These are phyloP conservation scores for Calcarius ornatus DNA, from an alignment of 2,113 vertebrate genomes.

Conservation along the genomic window DNA sequence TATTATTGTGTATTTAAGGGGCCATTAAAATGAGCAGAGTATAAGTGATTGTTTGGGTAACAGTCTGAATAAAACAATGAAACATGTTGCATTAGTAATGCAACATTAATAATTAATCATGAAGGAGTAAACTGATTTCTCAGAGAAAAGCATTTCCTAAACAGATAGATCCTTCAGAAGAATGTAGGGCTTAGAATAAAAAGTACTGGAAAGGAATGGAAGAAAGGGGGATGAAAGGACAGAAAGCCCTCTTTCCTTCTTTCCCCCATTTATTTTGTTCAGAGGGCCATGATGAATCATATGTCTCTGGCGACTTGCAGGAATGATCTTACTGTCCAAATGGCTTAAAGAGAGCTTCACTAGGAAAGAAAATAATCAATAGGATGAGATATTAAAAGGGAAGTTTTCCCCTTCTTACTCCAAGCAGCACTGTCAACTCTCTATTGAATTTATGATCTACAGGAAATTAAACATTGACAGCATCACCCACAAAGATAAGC, in stretches of 20 bases:
- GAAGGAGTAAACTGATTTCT: background rate
- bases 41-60: background rate
- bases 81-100: background rate
- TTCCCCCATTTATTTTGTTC: background rate
- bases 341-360: constrained; percentile 3
- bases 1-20: background rate
- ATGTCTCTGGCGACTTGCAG: background rate
- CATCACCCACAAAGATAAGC: constrained; percentile 48
- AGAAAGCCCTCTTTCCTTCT: background rate
- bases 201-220: background rate
- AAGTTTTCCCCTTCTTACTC: background rate
- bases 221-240: background rate
- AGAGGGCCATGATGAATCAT: background rate
- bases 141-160: background rate
- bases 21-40: background rate
- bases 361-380: constrained; percentile 25
- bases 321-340: constrained; percentile 4
- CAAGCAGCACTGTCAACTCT: constrained; percentile 6
- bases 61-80: background rate
- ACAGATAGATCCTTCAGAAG: background rate
- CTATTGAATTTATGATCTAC: constrained; percentile 59
- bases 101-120: background rate
- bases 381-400: constrained; percentile 18
- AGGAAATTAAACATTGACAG: constrained; percentile 66
- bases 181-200: background rate